phyloP scores from a whole-genome alignment of 2,113 vertebrate genomes.

The Proteles cristata region DNA sequence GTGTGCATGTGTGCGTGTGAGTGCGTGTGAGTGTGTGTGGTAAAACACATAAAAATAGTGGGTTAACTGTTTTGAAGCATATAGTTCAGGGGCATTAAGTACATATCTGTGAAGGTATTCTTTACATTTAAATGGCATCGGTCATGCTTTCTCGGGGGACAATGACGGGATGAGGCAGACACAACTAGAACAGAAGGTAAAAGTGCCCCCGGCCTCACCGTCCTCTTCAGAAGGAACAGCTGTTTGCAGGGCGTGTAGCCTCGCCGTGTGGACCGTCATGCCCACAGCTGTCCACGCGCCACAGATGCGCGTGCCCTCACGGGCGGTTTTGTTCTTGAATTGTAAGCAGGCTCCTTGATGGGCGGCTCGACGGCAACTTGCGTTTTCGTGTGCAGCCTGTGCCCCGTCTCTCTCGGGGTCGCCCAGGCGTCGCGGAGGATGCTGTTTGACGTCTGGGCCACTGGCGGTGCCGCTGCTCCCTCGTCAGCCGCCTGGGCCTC shows the following conservation, averaged over 20 bases:
- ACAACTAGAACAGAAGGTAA: constrained; percentile 29
- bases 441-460: background rate
- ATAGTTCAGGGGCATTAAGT: background rate
- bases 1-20: too few relatives aligned
- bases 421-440: accelerated
- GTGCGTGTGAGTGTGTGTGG: background rate
- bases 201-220: constrained; percentile 1
- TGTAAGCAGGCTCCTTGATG: background rate
- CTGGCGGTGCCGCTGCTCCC: background rate
- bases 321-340: background rate
- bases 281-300: background rate
- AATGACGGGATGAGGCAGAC: background rate
- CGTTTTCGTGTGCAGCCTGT: background rate
- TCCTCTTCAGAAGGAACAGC: constrained; percentile 17
- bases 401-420: background rate
- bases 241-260: background rate
- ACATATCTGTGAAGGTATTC: background rate
- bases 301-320: background rate
- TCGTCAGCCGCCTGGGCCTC: background rate
- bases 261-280: background rate
- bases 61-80: background rate
- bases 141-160: background rate
- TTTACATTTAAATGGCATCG: background rate
- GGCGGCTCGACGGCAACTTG: too few relatives aligned
- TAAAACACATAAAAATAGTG: background rate